A percentile compares a stretch with the other conserved stretches of the same genome.
Conservation (phyloP, 2,888 invertebrate genomes). For the Ormia ochracea region DNA sequence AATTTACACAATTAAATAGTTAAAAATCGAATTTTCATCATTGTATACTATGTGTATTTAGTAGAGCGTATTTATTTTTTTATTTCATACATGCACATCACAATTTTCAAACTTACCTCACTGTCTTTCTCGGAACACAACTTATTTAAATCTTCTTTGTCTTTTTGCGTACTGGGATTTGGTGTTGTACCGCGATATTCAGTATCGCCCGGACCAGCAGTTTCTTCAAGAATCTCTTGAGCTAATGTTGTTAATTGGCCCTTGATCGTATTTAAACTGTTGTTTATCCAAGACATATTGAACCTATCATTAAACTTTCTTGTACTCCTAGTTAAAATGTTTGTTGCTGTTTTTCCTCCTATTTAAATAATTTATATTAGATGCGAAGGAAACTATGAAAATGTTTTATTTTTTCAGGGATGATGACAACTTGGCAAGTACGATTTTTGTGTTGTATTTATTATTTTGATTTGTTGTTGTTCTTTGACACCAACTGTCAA, state of each 20-base stretch:
- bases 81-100: background rate
- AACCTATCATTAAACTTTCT: background rate
- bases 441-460: constrained; percentile 64
- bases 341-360: background rate
- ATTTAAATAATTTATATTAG: background rate
- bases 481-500: constrained; percentile 39
- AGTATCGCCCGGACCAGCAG: constrained; percentile 78
- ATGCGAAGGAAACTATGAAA: background rate
- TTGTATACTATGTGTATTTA: constrained; percentile 35
- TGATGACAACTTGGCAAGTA: constrained; percentile 68
- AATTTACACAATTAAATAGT: background rate
- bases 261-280: constrained; percentile 81
- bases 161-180: constrained; percentile 71
- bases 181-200: constrained; percentile 65
- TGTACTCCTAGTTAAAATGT: constrained; percentile 22
- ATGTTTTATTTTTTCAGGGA: constrained; percentile 26
- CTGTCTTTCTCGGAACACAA: constrained; percentile 80
- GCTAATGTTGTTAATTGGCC: constrained; percentile 93
- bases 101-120: constrained; percentile 78
- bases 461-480: constrained; percentile 61
- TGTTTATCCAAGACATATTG: constrained; percentile 84
- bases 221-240: constrained; percentile 89
- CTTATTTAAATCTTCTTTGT: constrained; percentile 79
- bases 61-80: background rate
- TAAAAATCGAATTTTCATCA: constrained; percentile 58